phyloP scores from a whole-genome alignment of 2,113 vertebrate genomes.

The Lophius piscatorius region DNA sequence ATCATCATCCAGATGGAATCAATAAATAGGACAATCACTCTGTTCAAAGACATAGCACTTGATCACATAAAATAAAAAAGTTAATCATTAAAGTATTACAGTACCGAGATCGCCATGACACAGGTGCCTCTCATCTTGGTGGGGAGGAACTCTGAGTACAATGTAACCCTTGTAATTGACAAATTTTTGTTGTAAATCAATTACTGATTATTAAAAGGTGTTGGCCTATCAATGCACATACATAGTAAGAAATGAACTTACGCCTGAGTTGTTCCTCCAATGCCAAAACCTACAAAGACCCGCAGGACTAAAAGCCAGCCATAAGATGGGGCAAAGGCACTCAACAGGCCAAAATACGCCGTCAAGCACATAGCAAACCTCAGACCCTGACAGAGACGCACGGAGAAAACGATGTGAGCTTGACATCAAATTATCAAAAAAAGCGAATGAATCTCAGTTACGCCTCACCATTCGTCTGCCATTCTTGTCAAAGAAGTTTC shows the following conservation, averaged over 20 bases:
- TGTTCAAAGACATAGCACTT: not conserved
- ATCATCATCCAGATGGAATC: not conserved
- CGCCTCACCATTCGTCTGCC: not conserved
- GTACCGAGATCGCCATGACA: conserved; percentile 89
- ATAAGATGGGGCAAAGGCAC: conserved; percentile 87
- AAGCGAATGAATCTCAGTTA: not conserved
- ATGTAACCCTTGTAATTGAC: conserved; percentile 78
- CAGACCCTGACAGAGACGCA: conserved; percentile 73
- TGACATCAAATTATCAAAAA: not conserved
- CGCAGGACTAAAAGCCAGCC: conserved; percentile 90
- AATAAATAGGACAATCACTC: not conserved
- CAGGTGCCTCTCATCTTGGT: conserved; percentile 88
- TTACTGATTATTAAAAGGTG: not conserved
- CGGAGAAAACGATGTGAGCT: not conserved
- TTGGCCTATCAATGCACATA: not conserved
- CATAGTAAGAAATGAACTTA: conserved; percentile 74
- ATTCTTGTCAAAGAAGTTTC: not conserved
- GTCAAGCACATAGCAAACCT: conserved; percentile 87
- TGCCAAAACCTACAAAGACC: conserved; percentile 88
- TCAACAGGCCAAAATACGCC: conserved; percentile 87
- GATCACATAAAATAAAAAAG: not conserved
- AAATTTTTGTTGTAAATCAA: not conserved
- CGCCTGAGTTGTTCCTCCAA: conserved; percentile 92
- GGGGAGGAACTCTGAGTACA: conserved; percentile 93
- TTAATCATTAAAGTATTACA: conserved; percentile 1